Evolutionary conservation across 2,888 invertebrate genomes (phyloP).

Genomic region (Brachyptera risi): DNA sequence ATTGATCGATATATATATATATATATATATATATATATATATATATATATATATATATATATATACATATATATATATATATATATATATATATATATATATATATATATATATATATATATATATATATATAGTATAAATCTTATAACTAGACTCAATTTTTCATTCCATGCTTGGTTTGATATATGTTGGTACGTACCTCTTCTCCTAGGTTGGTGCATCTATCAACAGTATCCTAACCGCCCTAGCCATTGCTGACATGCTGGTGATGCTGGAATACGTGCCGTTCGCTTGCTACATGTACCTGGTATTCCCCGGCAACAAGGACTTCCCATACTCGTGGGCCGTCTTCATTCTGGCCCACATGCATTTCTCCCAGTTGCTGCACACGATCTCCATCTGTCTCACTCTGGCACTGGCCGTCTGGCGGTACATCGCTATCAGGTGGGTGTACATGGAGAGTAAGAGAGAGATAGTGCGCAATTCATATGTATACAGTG

Average conservation of each 20-base stretch:
- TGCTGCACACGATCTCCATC: constrained; percentile 86
- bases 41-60: too few relatives aligned
- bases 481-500: too few relatives aligned
- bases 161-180: too few relatives aligned
- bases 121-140: too few relatives aligned
- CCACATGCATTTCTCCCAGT: constrained; percentile 86
- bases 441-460: constrained; percentile 44
- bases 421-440: constrained; percentile 86
- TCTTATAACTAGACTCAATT: too few relatives aligned
- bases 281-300: constrained; percentile 84
- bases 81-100: too few relatives aligned
- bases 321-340: constrained; percentile 50
- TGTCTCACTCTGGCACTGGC: constrained; percentile 90
- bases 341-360: constrained; percentile 85
- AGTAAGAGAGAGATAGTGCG: too few relatives aligned
- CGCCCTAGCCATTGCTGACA: constrained; percentile 84
- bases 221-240: constrained; percentile 90
- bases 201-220: constrained; percentile 50
- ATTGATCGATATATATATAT: too few relatives aligned
- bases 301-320: constrained; percentile 52
- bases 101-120: too few relatives aligned
- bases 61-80: too few relatives aligned
- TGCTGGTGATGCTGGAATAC: constrained; percentile 92
- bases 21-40: too few relatives aligned
- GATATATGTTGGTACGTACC: too few relatives aligned